Evolutionary conservation across 2,113 vertebrate species (phyloP), one percentile per base, ranked within the genome.

Genomic region (Barnardius zonarius): DNA sequence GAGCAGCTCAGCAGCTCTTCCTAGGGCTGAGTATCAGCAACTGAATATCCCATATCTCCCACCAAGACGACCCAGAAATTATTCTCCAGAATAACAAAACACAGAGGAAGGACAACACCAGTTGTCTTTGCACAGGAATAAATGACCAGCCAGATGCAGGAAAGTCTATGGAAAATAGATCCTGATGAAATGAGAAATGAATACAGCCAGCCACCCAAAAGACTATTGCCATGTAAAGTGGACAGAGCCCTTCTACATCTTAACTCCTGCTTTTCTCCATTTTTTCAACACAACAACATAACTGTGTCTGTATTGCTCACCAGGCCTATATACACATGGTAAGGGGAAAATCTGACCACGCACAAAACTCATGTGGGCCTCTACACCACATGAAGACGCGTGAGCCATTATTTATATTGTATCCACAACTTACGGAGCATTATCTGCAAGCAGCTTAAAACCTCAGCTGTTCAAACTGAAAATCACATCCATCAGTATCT

Each of bases 41-140:
- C 55, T 1, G 0, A 78, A 59, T 7, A 37, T 30, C 52, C 39
- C 0, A 0, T 6, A 59, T 55, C 28, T 48, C 48, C 43, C 0
- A 0, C 19, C 75, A 66, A 55, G 13, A 16, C 46, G 61, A 51
- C 39, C 17, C 9, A 8, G 18, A 72, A 63, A 28, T 2, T 37
- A 22, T 28, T 61, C 52, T 78, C 39, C 5, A 3, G 11, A 54
- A 73, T 35, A 74, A 80, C 8, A 61, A 75, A 75, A 61, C 0
- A 5, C 0, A 2, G 66, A 35, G 18, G 19, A 67, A 86, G 39
- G 51, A 52, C 55, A 68, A 39, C 11, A 24, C 33, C 39, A 44
- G 69, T 4, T 18, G 43, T 59, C 28, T 61, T 33, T 73, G 43
- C 39, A 22, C 13, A 27, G 44, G 19, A 68, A 82, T 51, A 73